Conservation (phyloP, 2,797 vertebrate species). For the Cuniculus paca region DNA sequence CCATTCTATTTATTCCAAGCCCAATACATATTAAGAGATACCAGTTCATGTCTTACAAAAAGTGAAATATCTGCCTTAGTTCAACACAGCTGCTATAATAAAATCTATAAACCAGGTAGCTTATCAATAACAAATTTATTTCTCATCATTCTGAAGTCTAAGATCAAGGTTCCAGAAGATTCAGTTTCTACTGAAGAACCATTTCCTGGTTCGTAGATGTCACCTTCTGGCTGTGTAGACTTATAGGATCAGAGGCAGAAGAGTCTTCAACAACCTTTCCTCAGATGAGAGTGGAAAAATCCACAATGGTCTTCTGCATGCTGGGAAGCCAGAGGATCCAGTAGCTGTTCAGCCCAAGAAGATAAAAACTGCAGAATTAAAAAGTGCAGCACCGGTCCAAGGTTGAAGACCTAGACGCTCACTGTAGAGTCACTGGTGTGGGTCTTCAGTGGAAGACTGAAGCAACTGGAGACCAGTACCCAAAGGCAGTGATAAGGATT, state of each 20-base stretch:
- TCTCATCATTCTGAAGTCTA: not conserved
- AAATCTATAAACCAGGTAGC: not conserved
- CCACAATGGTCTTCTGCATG: not conserved
- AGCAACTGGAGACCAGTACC: not conserved
- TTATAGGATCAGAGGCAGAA: not conserved
- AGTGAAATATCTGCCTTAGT: not conserved
- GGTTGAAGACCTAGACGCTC: not conserved
- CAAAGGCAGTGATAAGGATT: not conserved
- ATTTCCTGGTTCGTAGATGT: not conserved
- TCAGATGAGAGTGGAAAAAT: not conserved
- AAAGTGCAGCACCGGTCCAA: not conserved
- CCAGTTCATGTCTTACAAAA: conserved; percentile 3
- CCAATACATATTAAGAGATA: not conserved
- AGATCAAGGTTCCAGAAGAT: not conserved
- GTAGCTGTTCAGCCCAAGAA: not conserved
- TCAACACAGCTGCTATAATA: not conserved
- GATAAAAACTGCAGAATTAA: not conserved
- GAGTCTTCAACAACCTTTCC: not conserved
- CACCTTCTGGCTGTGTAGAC: not conserved
- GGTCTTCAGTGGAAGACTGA: not conserved
- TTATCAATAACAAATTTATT: not conserved
- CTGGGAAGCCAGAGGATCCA: not conserved
- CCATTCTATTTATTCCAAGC: not conserved
- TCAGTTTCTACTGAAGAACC: not conserved
- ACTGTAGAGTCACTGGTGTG: not conserved